Evolutionary conservation across 2,888 invertebrate species (phyloP).

Genomic region (Esperia sulphurella): DNA sequence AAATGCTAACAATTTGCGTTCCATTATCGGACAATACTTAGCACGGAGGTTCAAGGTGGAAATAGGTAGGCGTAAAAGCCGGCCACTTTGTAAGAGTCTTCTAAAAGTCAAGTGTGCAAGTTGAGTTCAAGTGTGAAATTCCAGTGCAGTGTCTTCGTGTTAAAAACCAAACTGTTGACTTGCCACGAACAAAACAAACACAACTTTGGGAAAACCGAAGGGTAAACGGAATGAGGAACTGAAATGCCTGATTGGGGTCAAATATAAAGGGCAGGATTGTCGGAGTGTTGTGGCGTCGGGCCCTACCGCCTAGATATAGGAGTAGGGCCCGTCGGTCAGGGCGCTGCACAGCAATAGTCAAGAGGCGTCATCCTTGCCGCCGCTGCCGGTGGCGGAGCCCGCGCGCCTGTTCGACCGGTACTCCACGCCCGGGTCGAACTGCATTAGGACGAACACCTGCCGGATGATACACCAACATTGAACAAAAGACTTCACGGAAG

Average conservation of each 20-base stretch:
- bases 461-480: not conserved
- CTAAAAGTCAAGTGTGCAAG: slow-evolving; percentile 5
- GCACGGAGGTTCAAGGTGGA: not conserved
- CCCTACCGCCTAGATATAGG: slow-evolving; percentile 85
- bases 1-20: not conserved
- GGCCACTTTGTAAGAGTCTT: not conserved
- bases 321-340: slow-evolving; percentile 98
- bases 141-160: slow-evolving; percentile 8
- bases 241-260: not conserved
- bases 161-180: slow-evolving; percentile 4
- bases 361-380: slow-evolving; percentile 94
- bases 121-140: slow-evolving; percentile 7
- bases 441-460: slow-evolving; percentile 98
- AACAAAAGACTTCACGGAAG: too few species aligned
- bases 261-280: slow-evolving; percentile 36
- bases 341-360: slow-evolving; percentile 99
- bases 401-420: slow-evolving; percentile 91
- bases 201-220: slow-evolving; percentile 1
- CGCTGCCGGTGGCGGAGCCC: slow-evolving; percentile 50
- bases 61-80: not conserved
- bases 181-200: slow-evolving; percentile 7
- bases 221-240: not conserved
- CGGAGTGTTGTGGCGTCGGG: slow-evolving; percentile 35
- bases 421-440: slow-evolving; percentile 98
- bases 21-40: not conserved